Conservation (phyloP, 1,140 invertebrate species). For the Pemphigus obesinymphae region DNA sequence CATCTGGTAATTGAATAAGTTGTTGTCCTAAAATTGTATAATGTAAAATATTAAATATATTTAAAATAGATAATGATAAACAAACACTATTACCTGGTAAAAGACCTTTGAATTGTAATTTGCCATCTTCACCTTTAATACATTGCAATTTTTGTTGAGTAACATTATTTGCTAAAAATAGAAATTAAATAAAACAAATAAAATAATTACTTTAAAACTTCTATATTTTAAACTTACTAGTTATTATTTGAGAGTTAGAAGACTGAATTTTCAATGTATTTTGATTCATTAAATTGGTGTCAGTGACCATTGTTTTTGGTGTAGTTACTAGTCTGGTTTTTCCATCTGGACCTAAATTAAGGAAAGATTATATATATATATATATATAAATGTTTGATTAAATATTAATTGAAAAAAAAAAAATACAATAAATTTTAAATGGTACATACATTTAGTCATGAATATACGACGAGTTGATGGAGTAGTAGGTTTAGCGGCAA, state of each 20-base stretch:
- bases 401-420: neutral
- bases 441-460: constrained; percentile 64
- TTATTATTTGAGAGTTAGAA: constrained; percentile 6
- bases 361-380: neutral
- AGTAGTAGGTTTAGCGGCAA: constrained; percentile 58
- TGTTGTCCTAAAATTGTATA: constrained; percentile 67
- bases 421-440: neutral
- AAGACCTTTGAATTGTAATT: constrained; percentile 84
- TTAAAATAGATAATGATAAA: neutral
- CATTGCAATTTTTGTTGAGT: constrained; percentile 80
- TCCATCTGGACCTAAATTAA: constrained; percentile 57
- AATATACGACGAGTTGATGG: constrained; percentile 61
- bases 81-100: constrained; percentile 61
- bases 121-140: constrained; percentile 80
- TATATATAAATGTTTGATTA: neutral
- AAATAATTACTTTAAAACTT: neutral
- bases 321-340: constrained; percentile 65
- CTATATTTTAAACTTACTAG: neutral
- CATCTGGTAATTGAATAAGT: constrained; percentile 86
- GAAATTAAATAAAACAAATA: neutral
- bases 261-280: constrained; percentile 17
- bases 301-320: constrained; percentile 54
- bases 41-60: neutral
- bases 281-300: constrained; percentile 48
- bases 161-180: constrained; percentile 42